Evolutionary conservation across 2,797 vertebrate species (phyloP), one percentile per base, ranked within the genome.

Genomic region (Xenops minutus): DNA sequence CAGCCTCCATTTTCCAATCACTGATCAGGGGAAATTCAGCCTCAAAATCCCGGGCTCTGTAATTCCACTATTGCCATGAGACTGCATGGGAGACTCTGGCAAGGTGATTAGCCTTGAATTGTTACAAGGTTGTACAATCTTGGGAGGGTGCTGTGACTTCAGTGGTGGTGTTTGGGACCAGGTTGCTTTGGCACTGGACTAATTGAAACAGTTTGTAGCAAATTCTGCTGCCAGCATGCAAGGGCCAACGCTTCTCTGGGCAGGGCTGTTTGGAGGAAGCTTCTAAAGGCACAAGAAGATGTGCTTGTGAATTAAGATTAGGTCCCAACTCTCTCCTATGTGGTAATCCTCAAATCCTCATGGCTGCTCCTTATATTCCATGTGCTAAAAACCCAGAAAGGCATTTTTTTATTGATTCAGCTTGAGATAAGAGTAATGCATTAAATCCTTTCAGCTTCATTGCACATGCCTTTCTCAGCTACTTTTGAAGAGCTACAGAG

Each of bases 1-100:
- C 85, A 88, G 29, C 76, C 86, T 76, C 64, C 23, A 39, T 89
- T 95, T 94, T 81, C 39, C 9, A 12, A 39, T 93, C 73, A 77
- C 34, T 79, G 68, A 56, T 94, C 92, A 89, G 63, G 44, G 67
- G 59, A 91, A 92, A 71, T 87, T 86, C 76, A 86, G 10, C 36
- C 67, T 86, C 51, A 73, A 66, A 94, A 75, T 46, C 66, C 29
- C 66, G 59, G 26, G 55, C 66, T n/a, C 39, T 30, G 62, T 59
- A 88, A 88, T 82, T 90, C 55, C 10, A 14, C 32, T 3, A 1
- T 56, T 88, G 69, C 64, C 9, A 1, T n/a, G 43, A 79, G 43
- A 9, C 72, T 63, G 29, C 2, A 5, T 69, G 55, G 77, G 36
- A 79, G 62, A 20, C 46, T 80, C 52, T 41, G 51, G 58, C 56